Base-by-base conservation (phyloP, 2,113 vertebrate species). In the Garra rufa region DNA sequence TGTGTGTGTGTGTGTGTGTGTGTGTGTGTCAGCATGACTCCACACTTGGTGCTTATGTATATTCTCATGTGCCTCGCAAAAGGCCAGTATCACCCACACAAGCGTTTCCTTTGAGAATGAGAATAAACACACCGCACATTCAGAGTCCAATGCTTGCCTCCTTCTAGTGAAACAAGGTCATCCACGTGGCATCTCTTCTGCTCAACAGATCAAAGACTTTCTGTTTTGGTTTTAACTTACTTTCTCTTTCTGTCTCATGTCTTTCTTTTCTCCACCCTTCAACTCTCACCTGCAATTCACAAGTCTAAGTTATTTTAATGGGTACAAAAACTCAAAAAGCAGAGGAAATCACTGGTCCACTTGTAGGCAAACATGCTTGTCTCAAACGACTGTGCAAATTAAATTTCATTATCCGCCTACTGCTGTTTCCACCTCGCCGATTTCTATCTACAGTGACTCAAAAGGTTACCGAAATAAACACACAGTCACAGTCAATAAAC, bases 171-270 rank as follows among this genome's bases (percentile, higher is more conserved):
- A 87, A 81, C 59, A 65, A 67, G 83, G 81, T 87, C 2, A 46
- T 75, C 4, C 82, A 74, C 82, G 67, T 38, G 15, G 38, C 19
- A 82, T 85, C 83, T 67, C 26, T 78, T 65, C 57, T 30, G 81
- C 84, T 70, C 59, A 6, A 75, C 81, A 83, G 85, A 92, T 92
- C 91, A 91, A 91, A 91, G 91, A 43, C 5, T 63, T n/a, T 69
- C 88, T 79, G 41, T 85, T 70, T 83, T n/a, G 13, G 15, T 11
- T 28, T 74, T 55, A 70, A n/a, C n/a, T 50, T 77, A 80, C 57
- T 78, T 24, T 65, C 82, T 13, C 21, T 48, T 74, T 46, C 26
- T 30, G 19, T 19, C 21, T 19, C 24, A 38, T 21, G 80, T 24
- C 21, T 69, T 34, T 61, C 4, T 80, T 34, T 30, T 70, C 70